These are phyloP conservation scores for Elegia similella DNA, from an alignment of 2,888 invertebrate genomes.

Conservation along the genomic window DNA sequence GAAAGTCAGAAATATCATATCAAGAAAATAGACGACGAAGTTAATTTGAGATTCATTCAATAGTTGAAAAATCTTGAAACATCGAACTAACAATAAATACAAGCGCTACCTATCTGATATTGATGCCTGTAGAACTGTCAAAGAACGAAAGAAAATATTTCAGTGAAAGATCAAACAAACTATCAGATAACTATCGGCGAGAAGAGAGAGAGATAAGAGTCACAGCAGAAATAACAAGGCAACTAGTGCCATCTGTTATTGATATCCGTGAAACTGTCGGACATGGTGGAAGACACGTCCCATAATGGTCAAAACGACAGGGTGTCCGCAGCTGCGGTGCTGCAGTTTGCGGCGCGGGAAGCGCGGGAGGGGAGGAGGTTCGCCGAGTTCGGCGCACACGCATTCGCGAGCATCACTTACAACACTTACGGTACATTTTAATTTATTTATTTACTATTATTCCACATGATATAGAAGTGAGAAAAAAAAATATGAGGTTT, in stretches of 20 bases:
- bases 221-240: not conserved
- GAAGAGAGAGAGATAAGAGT: conserved; percentile 9
- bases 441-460: not conserved
- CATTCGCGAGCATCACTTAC: conserved; percentile 68
- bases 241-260: conserved; percentile 24
- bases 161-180: not conserved
- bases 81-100: too few species aligned
- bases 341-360: conserved; percentile 70
- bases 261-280: conserved; percentile 27
- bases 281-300: conserved; percentile 66
- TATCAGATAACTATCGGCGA: conserved; percentile 31
- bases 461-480: too few species aligned
- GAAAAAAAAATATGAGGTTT: too few species aligned
- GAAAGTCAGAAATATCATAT: too few species aligned
- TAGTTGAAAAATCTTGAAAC: too few species aligned
- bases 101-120: too few species aligned
- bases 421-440: conserved; percentile 60
- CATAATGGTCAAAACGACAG: conserved; percentile 47
- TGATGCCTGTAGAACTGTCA: too few species aligned
- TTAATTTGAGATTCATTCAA: too few species aligned
- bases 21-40: too few species aligned
- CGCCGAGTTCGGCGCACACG: conserved; percentile 70
- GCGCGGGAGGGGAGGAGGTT: conserved; percentile 66
- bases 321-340: conserved; percentile 69
- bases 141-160: too few species aligned